phyloP scores from a whole-genome alignment of 2,113 vertebrate genomes.

The Picathartes gymnocephalus region DNA sequence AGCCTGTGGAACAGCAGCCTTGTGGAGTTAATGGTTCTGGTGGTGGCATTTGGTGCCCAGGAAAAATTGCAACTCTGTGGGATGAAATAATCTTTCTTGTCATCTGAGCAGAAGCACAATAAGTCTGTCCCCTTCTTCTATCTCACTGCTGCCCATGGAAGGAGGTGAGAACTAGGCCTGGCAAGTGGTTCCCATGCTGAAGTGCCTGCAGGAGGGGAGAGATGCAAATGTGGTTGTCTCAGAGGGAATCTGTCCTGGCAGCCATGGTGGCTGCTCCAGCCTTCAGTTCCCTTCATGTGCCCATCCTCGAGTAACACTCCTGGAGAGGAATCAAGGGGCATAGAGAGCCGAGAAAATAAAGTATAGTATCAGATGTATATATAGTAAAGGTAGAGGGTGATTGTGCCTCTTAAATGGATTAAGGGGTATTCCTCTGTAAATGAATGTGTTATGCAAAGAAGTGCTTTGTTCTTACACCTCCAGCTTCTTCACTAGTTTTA shows the following conservation, averaged over 20 bases:
- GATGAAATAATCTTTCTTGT: background rate
- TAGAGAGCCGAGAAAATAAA: background rate
- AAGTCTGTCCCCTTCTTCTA: background rate
- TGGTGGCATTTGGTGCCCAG: background rate
- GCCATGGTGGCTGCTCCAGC: background rate
- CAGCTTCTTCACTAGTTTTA: background rate
- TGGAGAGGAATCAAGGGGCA: background rate
- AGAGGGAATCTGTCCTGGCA: background rate
- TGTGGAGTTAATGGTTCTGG: background rate
- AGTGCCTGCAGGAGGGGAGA: background rate
- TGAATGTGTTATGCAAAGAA: background rate
- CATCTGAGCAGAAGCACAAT: background rate
- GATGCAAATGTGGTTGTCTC: background rate
- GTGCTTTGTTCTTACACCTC: background rate
- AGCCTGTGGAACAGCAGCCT: background rate
- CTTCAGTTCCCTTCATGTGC: background rate
- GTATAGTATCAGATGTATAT: background rate
- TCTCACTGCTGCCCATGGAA: background rate
- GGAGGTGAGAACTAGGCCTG: background rate
- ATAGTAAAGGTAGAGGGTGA: background rate
- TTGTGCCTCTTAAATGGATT: background rate
- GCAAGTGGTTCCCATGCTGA: background rate
- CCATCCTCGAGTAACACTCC: accelerated
- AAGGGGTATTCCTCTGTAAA: background rate
- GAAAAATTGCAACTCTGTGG: background rate